Evolutionary conservation across 1,140 invertebrate species (phyloP).

Genomic region (Drosophila nannoptera): DNA sequence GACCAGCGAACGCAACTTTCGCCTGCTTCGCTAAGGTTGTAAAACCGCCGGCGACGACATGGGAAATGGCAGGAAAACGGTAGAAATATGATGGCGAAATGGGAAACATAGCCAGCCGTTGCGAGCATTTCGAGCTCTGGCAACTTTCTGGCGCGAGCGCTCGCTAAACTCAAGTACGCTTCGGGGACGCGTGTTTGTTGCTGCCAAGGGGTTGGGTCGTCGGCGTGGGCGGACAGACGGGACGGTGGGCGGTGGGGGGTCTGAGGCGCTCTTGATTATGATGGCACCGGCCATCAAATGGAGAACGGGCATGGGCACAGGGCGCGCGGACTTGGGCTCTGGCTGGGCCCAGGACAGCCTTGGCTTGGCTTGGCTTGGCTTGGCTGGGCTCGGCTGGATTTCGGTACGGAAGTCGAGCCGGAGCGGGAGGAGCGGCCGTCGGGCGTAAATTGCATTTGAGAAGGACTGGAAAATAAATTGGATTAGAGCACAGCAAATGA

Average conservation of each 20-base stretch:
- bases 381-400: conserved; percentile 22
- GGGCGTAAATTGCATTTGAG: conserved; percentile 31
- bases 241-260: conserved; percentile 8
- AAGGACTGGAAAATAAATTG: conserved; percentile 29
- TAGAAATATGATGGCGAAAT: conserved; percentile 3
- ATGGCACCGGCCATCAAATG: conserved; percentile 69
- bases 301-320: conserved; percentile 10
- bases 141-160: conserved; percentile 69
- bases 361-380: conserved; percentile 21
- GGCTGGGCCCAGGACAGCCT: background rate
- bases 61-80: conserved; percentile 39
- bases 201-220: background rate
- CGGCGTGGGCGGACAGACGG: background rate
- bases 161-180: conserved; percentile 72
- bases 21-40: conserved; percentile 57
- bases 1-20: conserved; percentile 24
- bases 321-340: background rate
- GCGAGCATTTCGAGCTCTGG: conserved; percentile 59
- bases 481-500: conserved; percentile 15
- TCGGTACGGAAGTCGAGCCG: conserved; percentile 8
- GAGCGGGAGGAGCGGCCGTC: conserved; percentile 13
- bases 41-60: conserved; percentile 67
- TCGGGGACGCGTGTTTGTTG: conserved; percentile 50
- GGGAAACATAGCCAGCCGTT: conserved; percentile 30
- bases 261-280: conserved; percentile 64